phyloP scores from a whole-genome alignment of 2,888 invertebrate species.

The Chironomus riparius region DNA sequence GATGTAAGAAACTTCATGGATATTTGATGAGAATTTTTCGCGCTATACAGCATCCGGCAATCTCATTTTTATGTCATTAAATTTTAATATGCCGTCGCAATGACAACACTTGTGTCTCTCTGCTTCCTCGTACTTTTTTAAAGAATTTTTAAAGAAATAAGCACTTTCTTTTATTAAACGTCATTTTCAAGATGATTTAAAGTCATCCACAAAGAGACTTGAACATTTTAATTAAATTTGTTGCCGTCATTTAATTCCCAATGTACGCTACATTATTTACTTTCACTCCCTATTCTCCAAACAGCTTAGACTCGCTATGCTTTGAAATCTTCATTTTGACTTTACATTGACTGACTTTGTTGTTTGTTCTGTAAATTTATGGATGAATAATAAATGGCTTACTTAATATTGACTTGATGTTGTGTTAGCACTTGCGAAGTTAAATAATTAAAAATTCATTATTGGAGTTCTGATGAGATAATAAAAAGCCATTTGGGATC shows the following conservation, averaged over 20 bases:
- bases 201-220: not conserved
- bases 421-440: too few relatives aligned
- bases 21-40: not conserved
- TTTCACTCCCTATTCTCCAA: too few relatives aligned
- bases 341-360: too few relatives aligned
- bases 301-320: too few relatives aligned
- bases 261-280: too few relatives aligned
- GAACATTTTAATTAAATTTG: not conserved
- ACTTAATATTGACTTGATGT: too few relatives aligned
- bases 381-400: too few relatives aligned
- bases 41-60: not conserved
- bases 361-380: too few relatives aligned
- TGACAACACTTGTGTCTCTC: not conserved
- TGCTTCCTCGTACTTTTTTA: not conserved
- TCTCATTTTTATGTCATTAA: slow-evolving; percentile 10
- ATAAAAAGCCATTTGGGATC: too few relatives aligned
- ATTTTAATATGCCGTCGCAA: not conserved
- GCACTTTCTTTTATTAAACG: not conserved
- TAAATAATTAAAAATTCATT: too few relatives aligned
- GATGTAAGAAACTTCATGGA: not conserved
- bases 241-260: not conserved
- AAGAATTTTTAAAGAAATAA: not conserved
- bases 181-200: not conserved
- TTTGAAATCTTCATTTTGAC: too few relatives aligned
- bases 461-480: too few relatives aligned